Percentiles rank a stretch among this genome's conserved stretches.
Evolutionary conservation across 2,113 vertebrate species (phyloP).

Genomic region (Struthio camelus): DNA sequence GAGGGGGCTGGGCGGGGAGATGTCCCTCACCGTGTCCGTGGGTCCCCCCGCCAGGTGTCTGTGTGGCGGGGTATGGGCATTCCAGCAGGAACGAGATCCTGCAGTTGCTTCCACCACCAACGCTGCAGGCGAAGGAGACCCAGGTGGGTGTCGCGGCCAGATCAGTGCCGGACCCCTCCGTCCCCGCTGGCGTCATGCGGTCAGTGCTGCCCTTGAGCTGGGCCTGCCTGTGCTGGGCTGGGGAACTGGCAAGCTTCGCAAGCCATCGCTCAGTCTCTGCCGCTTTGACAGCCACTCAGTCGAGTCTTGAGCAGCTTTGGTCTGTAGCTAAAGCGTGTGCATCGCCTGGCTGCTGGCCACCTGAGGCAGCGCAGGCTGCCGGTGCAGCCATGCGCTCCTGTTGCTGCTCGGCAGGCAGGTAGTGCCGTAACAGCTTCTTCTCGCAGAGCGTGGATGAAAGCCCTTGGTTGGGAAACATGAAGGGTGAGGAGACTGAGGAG

Average conservation of each 20-base stretch:
- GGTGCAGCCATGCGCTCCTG: rapidly evolving
- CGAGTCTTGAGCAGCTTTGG: not conserved
- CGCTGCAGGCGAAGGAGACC: conserved; percentile 81
- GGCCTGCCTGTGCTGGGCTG: not conserved
- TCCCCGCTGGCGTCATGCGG: not conserved
- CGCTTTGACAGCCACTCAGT: not conserved
- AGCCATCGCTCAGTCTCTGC: not conserved
- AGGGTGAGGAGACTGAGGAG: not conserved
- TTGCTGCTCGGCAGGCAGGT: not conserved
- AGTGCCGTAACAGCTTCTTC: not conserved
- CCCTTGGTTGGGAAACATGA: rapidly evolving
- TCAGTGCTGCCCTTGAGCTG: not conserved
- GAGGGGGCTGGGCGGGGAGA: not conserved
- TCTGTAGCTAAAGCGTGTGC: not conserved
- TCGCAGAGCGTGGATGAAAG: not conserved
- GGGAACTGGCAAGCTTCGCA: not conserved
- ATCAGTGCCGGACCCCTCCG: too few species aligned
- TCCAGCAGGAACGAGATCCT: conserved; percentile 83
- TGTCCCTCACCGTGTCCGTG: not conserved
- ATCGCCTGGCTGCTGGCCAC: not conserved
- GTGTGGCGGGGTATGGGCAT: conserved; percentile 79
- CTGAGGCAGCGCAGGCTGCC: not conserved
- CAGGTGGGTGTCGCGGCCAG: conserved; percentile 75
- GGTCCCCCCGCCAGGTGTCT: conserved; percentile 70
- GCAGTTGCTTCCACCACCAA: conserved; percentile 83